Evolutionary conservation across 2,888 invertebrate species (phyloP).

Genomic region (Erebia epiphron): DNA sequence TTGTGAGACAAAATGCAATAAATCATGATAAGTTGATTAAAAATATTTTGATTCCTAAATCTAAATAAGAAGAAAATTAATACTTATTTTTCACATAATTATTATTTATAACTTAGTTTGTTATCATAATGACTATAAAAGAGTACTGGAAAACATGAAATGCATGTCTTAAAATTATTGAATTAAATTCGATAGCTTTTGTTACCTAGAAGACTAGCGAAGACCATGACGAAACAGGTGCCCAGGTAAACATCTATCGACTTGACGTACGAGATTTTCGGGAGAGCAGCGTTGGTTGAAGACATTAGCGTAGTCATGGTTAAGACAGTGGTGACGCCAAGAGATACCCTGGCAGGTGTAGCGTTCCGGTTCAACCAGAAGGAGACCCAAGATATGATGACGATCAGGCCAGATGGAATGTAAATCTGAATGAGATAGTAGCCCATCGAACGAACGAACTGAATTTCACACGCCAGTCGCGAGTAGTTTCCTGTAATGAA

Average conservation of each 20-base stretch:
- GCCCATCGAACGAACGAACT: conserved; percentile 98
- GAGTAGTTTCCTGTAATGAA: conserved; percentile 93
- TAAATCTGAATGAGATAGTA: conserved; percentile 99
- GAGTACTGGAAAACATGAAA: not conserved
- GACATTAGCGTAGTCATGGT: conserved; percentile 99
- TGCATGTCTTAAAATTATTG: not conserved
- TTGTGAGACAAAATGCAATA: not conserved
- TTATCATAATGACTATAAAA: not conserved
- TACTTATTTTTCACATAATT: not conserved
- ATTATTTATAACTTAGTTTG: not conserved
- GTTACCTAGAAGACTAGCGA: conserved; percentile 97
- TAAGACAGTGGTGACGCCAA: conserved; percentile 97
- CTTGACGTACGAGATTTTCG: conserved; percentile 99
- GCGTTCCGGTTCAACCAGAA: conserved; percentile 98
- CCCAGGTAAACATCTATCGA: conserved; percentile 98
- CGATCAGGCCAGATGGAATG: conserved; percentile 97
- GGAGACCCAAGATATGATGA: conserved; percentile 98
- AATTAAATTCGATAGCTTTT: conserved; percentile 10
- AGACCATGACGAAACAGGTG: conserved; percentile 99
- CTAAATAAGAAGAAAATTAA: not conserved
- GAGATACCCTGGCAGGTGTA: conserved; percentile 95
- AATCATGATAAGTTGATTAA: not conserved
- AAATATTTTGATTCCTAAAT: not conserved
- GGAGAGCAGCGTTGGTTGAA: conserved; percentile 97
- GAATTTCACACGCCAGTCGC: conserved; percentile 96